Conservation (phyloP, 2,113 vertebrate species). For the Gasterosteus aculeatus region DNA sequence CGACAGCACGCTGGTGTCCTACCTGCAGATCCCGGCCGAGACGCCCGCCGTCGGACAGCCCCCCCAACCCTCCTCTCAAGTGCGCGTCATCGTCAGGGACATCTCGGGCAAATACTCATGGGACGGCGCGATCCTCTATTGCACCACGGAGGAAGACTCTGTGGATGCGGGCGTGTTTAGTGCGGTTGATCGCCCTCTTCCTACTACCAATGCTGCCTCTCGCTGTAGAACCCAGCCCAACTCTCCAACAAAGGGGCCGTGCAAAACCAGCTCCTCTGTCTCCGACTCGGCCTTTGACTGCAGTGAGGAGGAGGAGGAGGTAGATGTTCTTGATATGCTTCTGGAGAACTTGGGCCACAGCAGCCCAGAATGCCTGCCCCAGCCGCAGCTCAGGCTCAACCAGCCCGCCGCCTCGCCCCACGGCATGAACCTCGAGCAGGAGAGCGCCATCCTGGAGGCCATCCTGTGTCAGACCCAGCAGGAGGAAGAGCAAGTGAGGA, state of each 20-base stretch:
- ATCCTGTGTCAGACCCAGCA: constrained; percentile 85
- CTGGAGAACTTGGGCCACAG: constrained; percentile 88
- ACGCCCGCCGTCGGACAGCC: constrained; percentile 48
- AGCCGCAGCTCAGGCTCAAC: constrained; percentile 86
- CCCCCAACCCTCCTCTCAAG: constrained; percentile 82
- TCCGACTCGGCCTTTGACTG: constrained; percentile 52
- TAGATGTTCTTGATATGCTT: constrained; percentile 87
- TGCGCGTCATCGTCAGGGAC: constrained; percentile 94
- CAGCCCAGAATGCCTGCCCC: constrained; percentile 93
- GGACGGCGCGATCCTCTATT: constrained; percentile 91
- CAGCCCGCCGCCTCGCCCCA: constrained; percentile 87
- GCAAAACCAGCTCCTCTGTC: constrained; percentile 35
- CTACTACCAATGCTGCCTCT: not conserved
- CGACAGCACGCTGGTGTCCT: constrained; percentile 95
- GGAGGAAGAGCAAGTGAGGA: constrained; percentile 85
- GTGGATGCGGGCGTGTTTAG: constrained; percentile 44
- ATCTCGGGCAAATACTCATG: constrained; percentile 99
- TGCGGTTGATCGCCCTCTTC: constrained; percentile 30
- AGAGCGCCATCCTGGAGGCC: constrained; percentile 84
- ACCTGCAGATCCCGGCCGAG: constrained; percentile 89
- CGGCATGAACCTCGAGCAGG: constrained; percentile 89
- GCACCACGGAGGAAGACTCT: constrained; percentile 84
- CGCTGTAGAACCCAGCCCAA: constrained; percentile 40
- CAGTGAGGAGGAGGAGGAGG: constrained; percentile 74
- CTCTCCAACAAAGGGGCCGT: constrained; percentile 51